Evolutionary conservation across 2,797 vertebrate species (phyloP), one percentile per base, ranked within the genome.

Genomic region (Argyrosomus regius): DNA sequence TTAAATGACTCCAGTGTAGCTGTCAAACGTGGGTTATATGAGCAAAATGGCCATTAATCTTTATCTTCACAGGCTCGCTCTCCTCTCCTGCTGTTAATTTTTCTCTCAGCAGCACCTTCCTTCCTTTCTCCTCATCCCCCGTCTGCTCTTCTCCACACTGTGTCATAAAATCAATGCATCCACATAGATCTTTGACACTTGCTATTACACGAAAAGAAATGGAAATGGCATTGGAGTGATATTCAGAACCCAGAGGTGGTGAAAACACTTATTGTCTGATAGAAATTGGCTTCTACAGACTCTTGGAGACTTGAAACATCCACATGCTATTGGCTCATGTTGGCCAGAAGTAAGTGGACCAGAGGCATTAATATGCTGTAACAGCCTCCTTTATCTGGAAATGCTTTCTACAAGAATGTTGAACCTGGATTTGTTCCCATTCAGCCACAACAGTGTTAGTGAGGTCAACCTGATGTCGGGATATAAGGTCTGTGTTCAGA

Each of bases 121-220:
- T 63, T 62, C 79, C 71, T 80, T 73, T 35, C 53, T 68, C 78
- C 31, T 82, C 52, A 61, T 48, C 48, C 50, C 48, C 61, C 35
- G 26, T 39, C 77, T 24, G 66, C 83, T 61, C 72, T 53, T 80
- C 77, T 81, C 75, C 63, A 50, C 50, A 28, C 45, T 1, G 63
- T 83, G 87, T 85, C 87, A 83, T 85, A 90, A 92, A 94, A 94
- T 93, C 90, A 65, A 94, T 91, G 58, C 77, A 62, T 84, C 72
- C 75, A 77, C 77, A 82, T 67, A 57, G 70, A 80, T 76, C 77
- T 65, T 56, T 81, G 86, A 80, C 88, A 89, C 53, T 72, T 77
- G 26, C 62, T 81, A 83, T 89, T 84, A 86, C 76, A 70, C 1
- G 1, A 64, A 67, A 80, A 85, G 39, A 83, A 83, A 88, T 56